phyloP scores from a whole-genome alignment of 2,888 invertebrate species.

The Cephus spinipes region DNA sequence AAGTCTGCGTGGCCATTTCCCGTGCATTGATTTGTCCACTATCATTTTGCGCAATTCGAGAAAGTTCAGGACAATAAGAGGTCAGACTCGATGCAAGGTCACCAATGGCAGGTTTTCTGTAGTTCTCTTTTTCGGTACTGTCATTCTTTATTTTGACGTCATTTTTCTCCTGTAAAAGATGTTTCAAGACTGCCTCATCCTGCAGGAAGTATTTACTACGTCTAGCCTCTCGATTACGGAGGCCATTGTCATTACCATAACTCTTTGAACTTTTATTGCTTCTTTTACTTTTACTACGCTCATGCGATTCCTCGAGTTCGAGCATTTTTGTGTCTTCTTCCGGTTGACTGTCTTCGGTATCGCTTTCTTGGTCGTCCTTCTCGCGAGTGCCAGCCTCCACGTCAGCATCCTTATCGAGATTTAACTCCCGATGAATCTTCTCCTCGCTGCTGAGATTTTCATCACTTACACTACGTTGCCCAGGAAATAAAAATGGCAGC shows the following conservation, averaged over 20 bases:
- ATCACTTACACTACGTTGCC: slow-evolving; percentile 61
- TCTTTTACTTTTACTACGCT: slow-evolving; percentile 54
- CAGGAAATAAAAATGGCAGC: slow-evolving; percentile 69
- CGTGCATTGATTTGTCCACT: slow-evolving; percentile 47
- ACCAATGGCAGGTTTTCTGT: slow-evolving; percentile 49
- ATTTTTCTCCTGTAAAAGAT: slow-evolving; percentile 49
- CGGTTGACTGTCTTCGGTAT: slow-evolving; percentile 55
- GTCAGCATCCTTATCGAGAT: slow-evolving; percentile 39
- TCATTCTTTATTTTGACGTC: slow-evolving; percentile 49
- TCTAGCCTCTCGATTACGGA: slow-evolving; percentile 47
- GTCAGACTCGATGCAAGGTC: slow-evolving; percentile 57
- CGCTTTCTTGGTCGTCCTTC: slow-evolving; percentile 54
- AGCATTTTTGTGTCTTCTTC: slow-evolving; percentile 57
- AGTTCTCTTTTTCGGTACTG: slow-evolving; percentile 41
- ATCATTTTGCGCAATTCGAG: slow-evolving; percentile 50
- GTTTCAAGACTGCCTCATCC: slow-evolving; percentile 55
- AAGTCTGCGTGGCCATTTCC: slow-evolving; percentile 64
- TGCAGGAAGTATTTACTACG: slow-evolving; percentile 56
- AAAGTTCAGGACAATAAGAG: slow-evolving; percentile 55
- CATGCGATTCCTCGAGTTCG: slow-evolving; percentile 38
- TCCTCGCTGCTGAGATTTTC: slow-evolving; percentile 58
- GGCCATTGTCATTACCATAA: slow-evolving; percentile 34
- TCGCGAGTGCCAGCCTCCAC: slow-evolving; percentile 42
- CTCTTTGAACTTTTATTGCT: slow-evolving; percentile 49
- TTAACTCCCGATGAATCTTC: slow-evolving; percentile 25